A percentile compares a stretch with the other conserved stretches of the same genome.
Conservation (phyloP, 2,113 vertebrate species). For the Lepus americanus region DNA sequence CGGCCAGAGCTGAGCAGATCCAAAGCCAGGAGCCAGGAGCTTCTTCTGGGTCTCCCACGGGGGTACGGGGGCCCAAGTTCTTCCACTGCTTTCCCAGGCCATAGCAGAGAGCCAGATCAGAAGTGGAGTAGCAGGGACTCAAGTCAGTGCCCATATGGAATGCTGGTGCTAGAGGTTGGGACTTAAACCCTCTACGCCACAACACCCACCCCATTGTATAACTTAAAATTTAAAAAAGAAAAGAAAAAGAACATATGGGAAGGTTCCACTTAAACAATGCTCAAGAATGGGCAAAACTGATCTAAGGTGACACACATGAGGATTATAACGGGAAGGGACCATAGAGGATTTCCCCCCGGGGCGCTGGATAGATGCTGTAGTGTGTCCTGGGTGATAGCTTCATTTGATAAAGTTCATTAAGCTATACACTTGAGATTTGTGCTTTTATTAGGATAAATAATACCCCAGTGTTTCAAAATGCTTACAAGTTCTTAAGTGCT, state of each 20-base stretch:
- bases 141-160: no score
- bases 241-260: background rate
- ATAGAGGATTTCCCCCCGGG: background rate
- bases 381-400: background rate
- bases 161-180: no score
- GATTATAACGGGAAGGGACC: background rate
- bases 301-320: background rate
- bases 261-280: background rate
- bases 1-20: no score
- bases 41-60: no score
- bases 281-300: background rate
- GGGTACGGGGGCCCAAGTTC: no score
- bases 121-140: no score
- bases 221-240: no score
- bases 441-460: background rate
- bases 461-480: background rate
- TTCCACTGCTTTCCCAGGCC: no score
- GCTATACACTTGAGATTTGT: background rate
- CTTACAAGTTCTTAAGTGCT: background rate
- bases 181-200: no score
- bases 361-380: background rate
- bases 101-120: no score
- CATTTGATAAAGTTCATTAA: constrained; percentile 2
- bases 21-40: no score
- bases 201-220: no score